These are phyloP conservation scores for Poecilia gillii DNA, from an alignment of 2,797 vertebrate species.

Conservation along the genomic window DNA sequence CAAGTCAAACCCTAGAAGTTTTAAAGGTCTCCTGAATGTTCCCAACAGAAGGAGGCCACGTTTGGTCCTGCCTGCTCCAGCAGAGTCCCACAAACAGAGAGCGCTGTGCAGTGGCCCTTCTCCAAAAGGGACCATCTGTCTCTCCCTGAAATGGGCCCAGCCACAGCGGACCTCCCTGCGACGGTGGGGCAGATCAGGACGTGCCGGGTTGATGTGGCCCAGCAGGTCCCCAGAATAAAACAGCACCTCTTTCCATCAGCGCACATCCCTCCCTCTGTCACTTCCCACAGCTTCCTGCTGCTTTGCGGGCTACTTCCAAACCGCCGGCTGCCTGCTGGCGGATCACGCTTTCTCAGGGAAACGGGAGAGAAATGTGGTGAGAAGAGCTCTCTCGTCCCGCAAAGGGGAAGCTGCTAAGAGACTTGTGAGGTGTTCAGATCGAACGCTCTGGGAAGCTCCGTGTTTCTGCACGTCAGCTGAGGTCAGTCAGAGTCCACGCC, in stretches of 20 bases:
- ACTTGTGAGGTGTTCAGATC: slow-evolving; percentile 43
- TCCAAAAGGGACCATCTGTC: slow-evolving; percentile 83
- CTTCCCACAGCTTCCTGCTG: slow-evolving; percentile 53
- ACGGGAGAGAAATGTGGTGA: slow-evolving; percentile 30
- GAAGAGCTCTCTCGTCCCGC: slow-evolving; percentile 45
- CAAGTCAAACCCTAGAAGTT: slow-evolving; percentile 38
- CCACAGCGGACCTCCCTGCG: slow-evolving; percentile 46
- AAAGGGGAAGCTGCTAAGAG: slow-evolving; percentile 53
- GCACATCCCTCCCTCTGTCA: slow-evolving; percentile 39
- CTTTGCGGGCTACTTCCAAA: slow-evolving; percentile 40
- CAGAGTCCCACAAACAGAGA: slow-evolving; percentile 65
- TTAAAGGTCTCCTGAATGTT: slow-evolving; percentile 55
- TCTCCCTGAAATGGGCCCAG: slow-evolving; percentile 54
- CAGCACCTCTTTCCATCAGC: slow-evolving; percentile 72
- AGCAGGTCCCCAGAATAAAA: slow-evolving; percentile 73
- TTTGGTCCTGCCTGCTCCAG: slow-evolving; percentile 74
- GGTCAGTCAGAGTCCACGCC: slow-evolving; percentile 63
- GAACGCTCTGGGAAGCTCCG: slow-evolving; percentile 43
- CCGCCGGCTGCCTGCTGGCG: slow-evolving; percentile 60
- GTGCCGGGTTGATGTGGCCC: slow-evolving; percentile 69
- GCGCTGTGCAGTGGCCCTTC: slow-evolving; percentile 69
- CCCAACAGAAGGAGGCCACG: slow-evolving; percentile 73
- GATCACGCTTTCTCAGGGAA: slow-evolving; percentile 29
- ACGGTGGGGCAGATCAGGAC: slow-evolving; percentile 52
- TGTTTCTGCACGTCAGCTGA: slow-evolving; percentile 21